Percentiles rank a stretch among this genome's conserved stretches.
phyloP scores from a whole-genome alignment of 2,888 invertebrate genomes.

The Byasa hedistus region DNA sequence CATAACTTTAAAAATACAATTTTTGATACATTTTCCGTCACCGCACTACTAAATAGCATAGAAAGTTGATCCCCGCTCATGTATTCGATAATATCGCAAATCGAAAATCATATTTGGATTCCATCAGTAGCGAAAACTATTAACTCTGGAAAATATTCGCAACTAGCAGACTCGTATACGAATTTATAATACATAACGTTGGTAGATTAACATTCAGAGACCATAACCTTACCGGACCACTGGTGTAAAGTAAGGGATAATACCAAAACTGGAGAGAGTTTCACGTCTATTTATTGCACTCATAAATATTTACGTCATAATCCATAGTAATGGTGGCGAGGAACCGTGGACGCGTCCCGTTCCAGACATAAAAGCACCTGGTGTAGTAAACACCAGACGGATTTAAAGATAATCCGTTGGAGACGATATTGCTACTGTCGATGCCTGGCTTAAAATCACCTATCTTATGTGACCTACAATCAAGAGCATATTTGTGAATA shows the following conservation, averaged over 20 bases:
- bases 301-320: slow-evolving; percentile 69
- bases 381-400: slow-evolving; percentile 27
- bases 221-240: slow-evolving; percentile 43
- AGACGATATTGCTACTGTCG: slow-evolving; percentile 31
- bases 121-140: slow-evolving; percentile 13
- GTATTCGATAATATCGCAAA: slow-evolving; percentile 20
- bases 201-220: slow-evolving; percentile 41
- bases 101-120: slow-evolving; percentile 22
- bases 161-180: slow-evolving; percentile 32
- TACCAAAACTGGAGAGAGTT: slow-evolving; percentile 46
- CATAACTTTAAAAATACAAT: not conserved
- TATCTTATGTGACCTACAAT: slow-evolving; percentile 8
- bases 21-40: not conserved
- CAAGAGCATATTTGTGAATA: not conserved
- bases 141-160: slow-evolving; percentile 34
- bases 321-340: slow-evolving; percentile 55
- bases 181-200: slow-evolving; percentile 35
- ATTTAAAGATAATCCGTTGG: slow-evolving; percentile 32
- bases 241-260: slow-evolving; percentile 54
- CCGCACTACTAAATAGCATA: not conserved
- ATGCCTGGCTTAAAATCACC: slow-evolving; percentile 5
- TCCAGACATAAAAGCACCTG: slow-evolving; percentile 37
- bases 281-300: slow-evolving; percentile 57
- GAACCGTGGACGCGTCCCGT: slow-evolving; percentile 40
- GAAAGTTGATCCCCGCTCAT: slow-evolving; percentile 11